These are phyloP conservation scores for Hesperia comma DNA, from an alignment of 2,888 invertebrate species.

Conservation along the genomic window DNA sequence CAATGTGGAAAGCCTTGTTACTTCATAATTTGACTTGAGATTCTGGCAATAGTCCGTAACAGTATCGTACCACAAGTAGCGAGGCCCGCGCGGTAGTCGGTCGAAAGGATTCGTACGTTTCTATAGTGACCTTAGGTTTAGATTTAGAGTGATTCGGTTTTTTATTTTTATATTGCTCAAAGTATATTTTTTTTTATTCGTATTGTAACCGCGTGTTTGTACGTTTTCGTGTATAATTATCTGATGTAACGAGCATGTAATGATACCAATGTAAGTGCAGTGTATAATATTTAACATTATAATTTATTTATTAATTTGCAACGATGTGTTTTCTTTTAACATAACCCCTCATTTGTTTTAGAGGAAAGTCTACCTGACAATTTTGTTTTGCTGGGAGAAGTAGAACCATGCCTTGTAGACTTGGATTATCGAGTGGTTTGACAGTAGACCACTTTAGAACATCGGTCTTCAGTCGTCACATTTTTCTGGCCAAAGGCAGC, in stretches of 20 bases:
- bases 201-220: constrained; percentile 74
- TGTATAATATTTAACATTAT: constrained; percentile 82
- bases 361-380: no score
- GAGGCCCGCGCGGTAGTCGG: not conserved
- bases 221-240: constrained; percentile 73
- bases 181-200: constrained; percentile 64
- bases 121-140: constrained; percentile 59
- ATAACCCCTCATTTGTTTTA: not conserved
- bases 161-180: constrained; percentile 83
- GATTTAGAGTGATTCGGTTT: constrained; percentile 74
- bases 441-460: no score
- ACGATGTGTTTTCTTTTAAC: constrained; percentile 49
- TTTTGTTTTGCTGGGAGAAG: no score
- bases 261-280: constrained; percentile 77
- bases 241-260: constrained; percentile 75
- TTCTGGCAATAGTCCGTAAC: not conserved
- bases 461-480: no score
- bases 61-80: not conserved
- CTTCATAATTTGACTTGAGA: not conserved
- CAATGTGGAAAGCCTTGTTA: not conserved
- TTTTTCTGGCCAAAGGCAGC: no score
- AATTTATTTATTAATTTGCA: constrained; percentile 84
- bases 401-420: not conserved
- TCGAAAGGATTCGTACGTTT: constrained; percentile 48
- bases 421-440: not conserved